These are phyloP conservation scores for Drosophila melanogaster DNA, from an alignment of 1,140 invertebrate genomes.

Conservation along the genomic window DNA sequence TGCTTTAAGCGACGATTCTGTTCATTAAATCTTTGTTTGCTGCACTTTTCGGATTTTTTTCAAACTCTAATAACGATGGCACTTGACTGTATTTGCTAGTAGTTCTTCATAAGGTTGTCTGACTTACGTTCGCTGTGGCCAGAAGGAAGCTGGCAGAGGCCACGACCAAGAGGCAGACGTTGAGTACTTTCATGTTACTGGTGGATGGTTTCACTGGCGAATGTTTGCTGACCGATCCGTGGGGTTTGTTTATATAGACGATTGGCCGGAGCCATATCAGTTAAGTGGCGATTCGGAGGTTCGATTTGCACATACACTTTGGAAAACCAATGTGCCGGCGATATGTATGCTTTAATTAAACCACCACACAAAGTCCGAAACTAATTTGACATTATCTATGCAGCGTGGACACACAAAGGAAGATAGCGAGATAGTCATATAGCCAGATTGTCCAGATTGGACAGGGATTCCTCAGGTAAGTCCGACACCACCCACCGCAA, in stretches of 20 bases:
- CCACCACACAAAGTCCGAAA: conserved; percentile 26
- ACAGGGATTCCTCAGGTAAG: background rate
- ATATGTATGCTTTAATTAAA: conserved; percentile 45
- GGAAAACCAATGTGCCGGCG: conserved; percentile 23
- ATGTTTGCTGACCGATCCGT: conserved; percentile 18
- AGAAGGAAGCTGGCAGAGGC: conserved; percentile 55
- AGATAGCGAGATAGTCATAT: conserved; percentile 13
- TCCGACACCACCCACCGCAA: too few species aligned
- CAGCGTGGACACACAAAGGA: conserved; percentile 6
- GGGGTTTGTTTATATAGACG: conserved; percentile 49
- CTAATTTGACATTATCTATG: conserved; percentile 37
- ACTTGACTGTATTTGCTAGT: background rate
- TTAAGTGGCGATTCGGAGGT: conserved; percentile 26
- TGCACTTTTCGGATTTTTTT: background rate
- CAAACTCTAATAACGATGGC: background rate
- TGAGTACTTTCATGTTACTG: conserved; percentile 58
- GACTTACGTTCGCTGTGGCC: conserved; percentile 46
- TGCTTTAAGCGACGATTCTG: background rate
- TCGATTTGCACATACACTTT: conserved; percentile 34
- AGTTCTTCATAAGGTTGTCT: background rate
- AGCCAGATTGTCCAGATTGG: background rate
- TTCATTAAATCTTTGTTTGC: too few species aligned
- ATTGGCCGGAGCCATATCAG: background rate
- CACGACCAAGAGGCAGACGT: conserved; percentile 50
- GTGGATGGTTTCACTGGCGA: conserved; percentile 14